Percentiles rank a stretch among this genome's conserved stretches.
These are phyloP conservation scores for Micoletzkya japonica DNA, from an alignment of 2,888 invertebrate species.

Conservation along the genomic window DNA sequence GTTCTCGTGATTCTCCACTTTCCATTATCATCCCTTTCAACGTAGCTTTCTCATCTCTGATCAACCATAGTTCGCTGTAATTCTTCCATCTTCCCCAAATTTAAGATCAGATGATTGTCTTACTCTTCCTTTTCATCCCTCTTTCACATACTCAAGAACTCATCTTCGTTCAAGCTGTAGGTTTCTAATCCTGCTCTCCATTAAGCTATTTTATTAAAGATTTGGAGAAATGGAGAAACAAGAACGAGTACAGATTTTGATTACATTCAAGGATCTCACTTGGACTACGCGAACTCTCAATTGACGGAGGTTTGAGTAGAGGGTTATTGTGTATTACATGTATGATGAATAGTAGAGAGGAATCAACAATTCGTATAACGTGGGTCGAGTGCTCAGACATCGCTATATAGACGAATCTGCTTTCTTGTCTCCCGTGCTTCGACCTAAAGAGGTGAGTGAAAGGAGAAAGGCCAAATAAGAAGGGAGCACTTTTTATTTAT, in stretches of 20 bases:
- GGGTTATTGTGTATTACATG: neutral
- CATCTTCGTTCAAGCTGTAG: slow-evolving; percentile 3
- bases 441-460: slow-evolving; percentile 9
- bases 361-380: slow-evolving; percentile 23
- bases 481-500: too few species aligned
- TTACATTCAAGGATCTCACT: too few species aligned
- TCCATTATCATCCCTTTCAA: neutral
- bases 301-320: slow-evolving; percentile 6
- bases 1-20: neutral
- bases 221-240: slow-evolving; percentile 14
- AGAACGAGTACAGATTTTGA: too few species aligned
- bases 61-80: neutral
- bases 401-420: neutral
- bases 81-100: neutral
- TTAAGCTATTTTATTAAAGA: neutral
- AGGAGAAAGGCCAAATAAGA: too few species aligned
- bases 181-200: neutral
- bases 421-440: neutral
- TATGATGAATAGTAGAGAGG: neutral
- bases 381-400: slow-evolving; percentile 11
- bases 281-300: slow-evolving; percentile 23
- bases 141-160: slow-evolving; percentile 1
- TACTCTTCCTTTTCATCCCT: slow-evolving; percentile 1
- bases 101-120: neutral
- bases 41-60: neutral